Evolutionary conservation across 2,113 vertebrate species (phyloP).

Genomic region (Phalacrocorax pelagicus): DNA sequence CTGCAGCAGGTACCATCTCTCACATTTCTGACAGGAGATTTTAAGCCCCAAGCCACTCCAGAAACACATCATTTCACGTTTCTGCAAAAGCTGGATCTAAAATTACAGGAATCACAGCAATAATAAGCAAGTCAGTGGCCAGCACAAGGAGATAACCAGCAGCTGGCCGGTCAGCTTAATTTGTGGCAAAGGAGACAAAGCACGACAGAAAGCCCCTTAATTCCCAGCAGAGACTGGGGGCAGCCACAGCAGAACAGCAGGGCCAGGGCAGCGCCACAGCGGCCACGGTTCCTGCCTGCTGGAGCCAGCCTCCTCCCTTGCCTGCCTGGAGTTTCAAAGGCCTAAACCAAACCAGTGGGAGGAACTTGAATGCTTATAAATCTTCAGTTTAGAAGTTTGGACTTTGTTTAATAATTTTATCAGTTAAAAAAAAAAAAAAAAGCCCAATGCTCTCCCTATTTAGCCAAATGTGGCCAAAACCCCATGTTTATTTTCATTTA

Average conservation of each 20-base stretch:
- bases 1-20: background rate
- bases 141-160: background rate
- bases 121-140: background rate
- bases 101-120: background rate
- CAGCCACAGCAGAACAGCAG: background rate
- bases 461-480: background rate
- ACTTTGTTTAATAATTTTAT: background rate
- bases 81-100: background rate
- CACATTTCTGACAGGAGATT: background rate
- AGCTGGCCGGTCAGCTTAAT: background rate
- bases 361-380: background rate
- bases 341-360: background rate
- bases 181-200: background rate
- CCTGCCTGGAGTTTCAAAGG: background rate
- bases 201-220: background rate
- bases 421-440: no score
- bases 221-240: background rate
- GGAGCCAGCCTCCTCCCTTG: background rate
- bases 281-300: accelerated
- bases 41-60: background rate
- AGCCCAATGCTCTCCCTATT: background rate
- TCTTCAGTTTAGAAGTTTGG: background rate
- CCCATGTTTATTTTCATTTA: background rate
- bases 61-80: background rate
- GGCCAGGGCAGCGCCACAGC: background rate